Evolutionary conservation across 1,140 invertebrate species (phyloP).

Genomic region (Pseudomyrmex dendroicus): DNA sequence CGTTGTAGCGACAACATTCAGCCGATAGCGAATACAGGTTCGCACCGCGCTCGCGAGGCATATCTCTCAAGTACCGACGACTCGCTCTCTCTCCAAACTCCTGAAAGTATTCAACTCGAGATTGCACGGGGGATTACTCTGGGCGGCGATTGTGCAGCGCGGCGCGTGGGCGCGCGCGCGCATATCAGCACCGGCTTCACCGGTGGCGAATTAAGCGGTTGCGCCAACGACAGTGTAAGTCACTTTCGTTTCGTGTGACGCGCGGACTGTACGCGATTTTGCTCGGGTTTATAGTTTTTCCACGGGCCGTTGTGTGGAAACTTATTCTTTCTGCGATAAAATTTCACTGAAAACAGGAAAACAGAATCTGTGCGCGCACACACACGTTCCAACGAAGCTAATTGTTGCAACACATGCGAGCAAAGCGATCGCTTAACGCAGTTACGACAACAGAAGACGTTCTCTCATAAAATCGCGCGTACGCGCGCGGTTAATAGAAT

Average conservation of each 20-base stretch:
- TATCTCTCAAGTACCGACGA: conserved; percentile 16
- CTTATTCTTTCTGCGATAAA: background rate
- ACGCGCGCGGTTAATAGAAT: conserved; percentile 42
- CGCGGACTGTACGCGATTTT: background rate
- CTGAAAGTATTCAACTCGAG: conserved; percentile 12
- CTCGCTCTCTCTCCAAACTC: conserved; percentile 17
- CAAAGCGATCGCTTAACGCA: background rate
- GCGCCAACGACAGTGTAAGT: conserved; percentile 17
- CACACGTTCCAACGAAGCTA: background rate
- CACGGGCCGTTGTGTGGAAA: background rate
- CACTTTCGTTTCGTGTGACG: background rate
- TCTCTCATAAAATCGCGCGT: conserved; percentile 21
- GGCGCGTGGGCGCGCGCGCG: conserved; percentile 29
- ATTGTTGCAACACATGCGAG: conserved; percentile 8
- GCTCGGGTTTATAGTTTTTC: background rate
- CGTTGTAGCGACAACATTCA: conserved; percentile 40
- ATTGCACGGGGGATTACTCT: conserved; percentile 16
- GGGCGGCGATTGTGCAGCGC: background rate
- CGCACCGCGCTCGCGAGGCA: conserved; percentile 6
- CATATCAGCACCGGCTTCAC: conserved; percentile 4
- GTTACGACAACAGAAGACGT: conserved; percentile 35
- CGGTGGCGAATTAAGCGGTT: conserved; percentile 34
- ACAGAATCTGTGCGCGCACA: background rate
- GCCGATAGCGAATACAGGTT: conserved; percentile 30
- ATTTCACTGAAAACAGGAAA: conserved; percentile 1